Base-by-base conservation (phyloP, 2,797 vertebrate species). In the Poeciliopsis gracilis region DNA sequence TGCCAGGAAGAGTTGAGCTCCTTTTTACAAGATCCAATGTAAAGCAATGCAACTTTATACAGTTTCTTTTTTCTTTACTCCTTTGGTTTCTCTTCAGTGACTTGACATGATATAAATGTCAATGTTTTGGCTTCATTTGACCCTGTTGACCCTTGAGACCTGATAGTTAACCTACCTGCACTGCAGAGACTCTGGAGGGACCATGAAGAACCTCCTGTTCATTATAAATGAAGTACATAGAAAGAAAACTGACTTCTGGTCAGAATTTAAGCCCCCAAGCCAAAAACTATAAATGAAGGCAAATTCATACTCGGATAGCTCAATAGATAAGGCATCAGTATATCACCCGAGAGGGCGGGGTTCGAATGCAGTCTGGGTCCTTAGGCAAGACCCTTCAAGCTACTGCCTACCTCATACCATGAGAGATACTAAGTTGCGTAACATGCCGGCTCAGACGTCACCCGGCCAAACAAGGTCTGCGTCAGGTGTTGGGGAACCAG, bases 231-330 rank as follows among this genome's bases (percentile, higher is more conserved):
- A 80, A 86, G 77, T 83, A 72, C 81, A 86, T 86, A 72, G 84
- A 83, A 87, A 70, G 67, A 79, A 82, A 79, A 78, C 83, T 82
- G 73, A 81, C 84, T 80, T 89, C 79, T 86, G 85, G 84, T 89
- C 87, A 83, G 82, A 46, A n/a, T 16, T 69, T 75, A 77, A 78
- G 69, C 55, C 67, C 77, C 70, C 72, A 79, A 76, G 80, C 72
- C 47, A 72, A 79, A 86, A 77, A 23, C 33, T 49, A 13, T 15
- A 79, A 73, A 76, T 73, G 74, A 33, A 73, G 72, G 55, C 38
- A 67, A 45, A 45, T 82, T n/a, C n/a, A n/a, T 30, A 2, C 1
- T 2, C 1, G 30, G 30, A 30, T 30, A 30, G 30, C 30, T 30
- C 30, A 30, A 30, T 30, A 30, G 30, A 30, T 30, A 30, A 30